Evolutionary conservation across 1,140 invertebrate genomes (phyloP).

Genomic region (Drosophila repletoides): DNA sequence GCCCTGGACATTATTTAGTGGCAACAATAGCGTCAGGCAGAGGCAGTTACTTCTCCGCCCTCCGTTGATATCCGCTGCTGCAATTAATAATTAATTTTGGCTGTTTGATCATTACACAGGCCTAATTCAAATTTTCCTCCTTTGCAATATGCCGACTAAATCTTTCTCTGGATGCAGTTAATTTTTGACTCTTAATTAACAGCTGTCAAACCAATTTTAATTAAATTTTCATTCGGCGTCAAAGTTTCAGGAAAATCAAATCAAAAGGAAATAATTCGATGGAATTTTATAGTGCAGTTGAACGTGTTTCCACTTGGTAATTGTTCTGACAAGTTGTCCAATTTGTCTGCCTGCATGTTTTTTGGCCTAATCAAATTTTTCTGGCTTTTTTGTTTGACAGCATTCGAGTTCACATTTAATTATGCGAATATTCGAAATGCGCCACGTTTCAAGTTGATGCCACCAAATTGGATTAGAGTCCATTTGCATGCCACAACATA

Average conservation of each 20-base stretch:
- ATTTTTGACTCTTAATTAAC: no score
- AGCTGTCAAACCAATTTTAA: no score
- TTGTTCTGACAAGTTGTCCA: slow-evolving; percentile 31
- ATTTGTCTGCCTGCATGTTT: slow-evolving; percentile 24
- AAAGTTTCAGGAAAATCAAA: slow-evolving; percentile 15
- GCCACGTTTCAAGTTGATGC: slow-evolving; percentile 2
- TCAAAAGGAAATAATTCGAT: slow-evolving; percentile 1
- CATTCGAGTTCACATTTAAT: slow-evolving; percentile 16
- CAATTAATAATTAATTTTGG: slow-evolving; percentile 75
- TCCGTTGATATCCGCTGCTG: slow-evolving; percentile 46
- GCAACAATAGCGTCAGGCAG: slow-evolving; percentile 37
- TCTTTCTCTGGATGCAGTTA: no score
- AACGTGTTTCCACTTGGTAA: slow-evolving; percentile 11
- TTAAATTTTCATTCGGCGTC: no score
- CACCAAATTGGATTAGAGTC: slow-evolving; percentile 29
- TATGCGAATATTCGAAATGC: slow-evolving; percentile 25
- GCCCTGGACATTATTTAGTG: slow-evolving; percentile 71
- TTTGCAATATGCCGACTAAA: no score
- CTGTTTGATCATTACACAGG: no score
- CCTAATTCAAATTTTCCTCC: no score
- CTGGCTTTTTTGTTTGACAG: slow-evolving; percentile 8
- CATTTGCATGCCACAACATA: slow-evolving; percentile 12
- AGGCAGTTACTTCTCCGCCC: slow-evolving; percentile 19
- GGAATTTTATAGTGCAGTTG: background rate
- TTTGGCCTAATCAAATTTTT: slow-evolving; percentile 23